These are phyloP conservation scores for Mycteria americana DNA, from an alignment of 2,797 vertebrate species.

Conservation along the genomic window DNA sequence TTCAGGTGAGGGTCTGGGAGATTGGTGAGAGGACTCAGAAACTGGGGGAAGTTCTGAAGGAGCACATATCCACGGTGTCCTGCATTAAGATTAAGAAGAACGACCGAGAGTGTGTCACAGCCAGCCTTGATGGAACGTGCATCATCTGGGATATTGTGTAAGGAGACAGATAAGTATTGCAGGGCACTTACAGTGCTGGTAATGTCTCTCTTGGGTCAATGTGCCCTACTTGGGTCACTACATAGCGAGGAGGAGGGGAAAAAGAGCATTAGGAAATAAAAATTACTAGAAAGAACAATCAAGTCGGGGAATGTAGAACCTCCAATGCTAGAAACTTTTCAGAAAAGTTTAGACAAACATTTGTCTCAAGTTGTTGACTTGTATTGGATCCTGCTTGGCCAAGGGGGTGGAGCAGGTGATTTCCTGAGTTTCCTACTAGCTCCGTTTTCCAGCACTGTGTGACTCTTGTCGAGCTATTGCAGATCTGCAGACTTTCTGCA, in stretches of 20 bases:
- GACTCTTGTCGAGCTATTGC: background rate
- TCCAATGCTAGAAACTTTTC: background rate
- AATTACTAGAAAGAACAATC: background rate
- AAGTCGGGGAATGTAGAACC: background rate
- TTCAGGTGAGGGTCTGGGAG: slow-evolving; percentile 87
- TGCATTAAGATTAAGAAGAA: slow-evolving; percentile 85
- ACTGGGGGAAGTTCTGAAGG: slow-evolving; percentile 81
- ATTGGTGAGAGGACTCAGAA: slow-evolving; percentile 70
- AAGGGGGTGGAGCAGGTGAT: background rate
- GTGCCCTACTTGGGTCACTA: background rate
- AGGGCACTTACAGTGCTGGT: background rate
- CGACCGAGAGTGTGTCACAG: slow-evolving; percentile 83
- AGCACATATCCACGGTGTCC: slow-evolving; percentile 81
- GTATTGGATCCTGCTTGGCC: background rate
- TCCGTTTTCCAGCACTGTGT: background rate
- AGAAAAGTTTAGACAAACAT: background rate
- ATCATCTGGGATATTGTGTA: slow-evolving; percentile 93
- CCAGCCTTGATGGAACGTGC: slow-evolving; percentile 86
- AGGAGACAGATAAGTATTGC: slow-evolving; percentile 47
- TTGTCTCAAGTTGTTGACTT: background rate
- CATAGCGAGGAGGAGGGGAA: background rate
- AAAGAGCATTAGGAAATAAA: background rate
- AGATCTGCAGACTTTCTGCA: background rate
- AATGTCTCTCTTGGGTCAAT: background rate
- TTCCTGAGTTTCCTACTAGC: background rate